phyloP scores from a whole-genome alignment of 2,797 vertebrate genomes.

The Acestrorhynchus altus region DNA sequence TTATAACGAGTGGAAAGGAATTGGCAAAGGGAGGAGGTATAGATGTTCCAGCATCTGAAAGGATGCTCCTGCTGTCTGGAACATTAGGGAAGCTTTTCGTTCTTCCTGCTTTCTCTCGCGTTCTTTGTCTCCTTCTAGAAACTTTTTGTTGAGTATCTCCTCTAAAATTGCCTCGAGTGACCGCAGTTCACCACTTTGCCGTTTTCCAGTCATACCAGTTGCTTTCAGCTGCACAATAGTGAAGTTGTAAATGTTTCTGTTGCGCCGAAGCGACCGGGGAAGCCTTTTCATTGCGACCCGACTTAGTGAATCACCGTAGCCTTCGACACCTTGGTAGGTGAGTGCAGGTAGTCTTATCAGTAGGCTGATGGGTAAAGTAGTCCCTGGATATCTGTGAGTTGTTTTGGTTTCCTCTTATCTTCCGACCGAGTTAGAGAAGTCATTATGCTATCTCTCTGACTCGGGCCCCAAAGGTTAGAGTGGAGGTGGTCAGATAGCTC shows the following conservation, averaged over 20 bases:
- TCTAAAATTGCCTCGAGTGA: not conserved
- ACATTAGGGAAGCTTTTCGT: not conserved
- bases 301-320: not conserved
- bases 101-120: not conserved
- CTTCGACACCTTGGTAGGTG: constrained; percentile 4
- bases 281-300: not conserved
- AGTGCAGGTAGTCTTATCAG: constrained; percentile 27
- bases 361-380: constrained; percentile 25
- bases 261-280: not conserved
- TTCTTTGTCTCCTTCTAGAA: constrained; percentile 9
- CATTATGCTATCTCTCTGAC: constrained; percentile 47
- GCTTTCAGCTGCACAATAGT: not conserved
- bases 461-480: constrained; percentile 46
- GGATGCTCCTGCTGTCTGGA: constrained; percentile 15
- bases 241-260: not conserved
- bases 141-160: not conserved
- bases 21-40: constrained; percentile 8
- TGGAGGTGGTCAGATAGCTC: constrained; percentile 33
- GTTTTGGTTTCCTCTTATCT: constrained; percentile 30
- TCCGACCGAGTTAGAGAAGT: constrained; percentile 28
- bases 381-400: constrained; percentile 1
- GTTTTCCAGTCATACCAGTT: not conserved
- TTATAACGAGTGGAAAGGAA: not conserved
- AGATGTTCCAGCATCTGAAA: constrained; percentile 7
- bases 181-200: not conserved